Evolutionary conservation across 1,140 invertebrate genomes (phyloP), one percentile per base, ranked within the genome.

Genomic region (Drosophila suzukii): DNA sequence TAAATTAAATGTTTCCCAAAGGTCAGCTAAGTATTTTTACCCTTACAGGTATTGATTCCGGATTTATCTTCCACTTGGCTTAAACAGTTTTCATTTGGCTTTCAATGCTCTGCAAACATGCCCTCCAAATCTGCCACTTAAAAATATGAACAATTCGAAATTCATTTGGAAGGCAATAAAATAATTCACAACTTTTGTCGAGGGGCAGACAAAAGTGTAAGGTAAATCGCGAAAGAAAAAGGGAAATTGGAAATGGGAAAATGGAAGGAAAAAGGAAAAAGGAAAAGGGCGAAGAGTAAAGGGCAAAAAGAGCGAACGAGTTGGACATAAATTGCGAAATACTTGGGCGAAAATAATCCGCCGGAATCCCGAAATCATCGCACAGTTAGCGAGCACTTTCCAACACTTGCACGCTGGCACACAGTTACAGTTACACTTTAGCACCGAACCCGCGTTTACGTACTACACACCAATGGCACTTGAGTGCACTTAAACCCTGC

Each of bases 311-410:
- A 46, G 43, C 43, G 27, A 15, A 54, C 24, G 66, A 55, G 39
- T 46, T 38, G 41, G 15, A 34, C 43, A 70, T 72, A 72, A 72
- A 72, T 72, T 72, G 68, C 15, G 30, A 43, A 71, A 71, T 41
- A 72, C 66, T 72, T 72, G 68, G 32, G 68, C 44, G 59, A 63
- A 75, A 75, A 49, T 59, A 75, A 75, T 75, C 72, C 53, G 49
- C 30, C 24, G 10, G 60, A 75, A 63, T 75, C 46, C 60, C 51
- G 17, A 71, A 75, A 75, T 75, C 46, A 75, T 75, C 47, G 73
- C 61, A 67, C 72, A 75, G 60, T 66, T 75, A 58, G 71, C 60
- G 10, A 51, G 41, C 36, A 74, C 39, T 74, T 75, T 49, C 47
- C 71, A 51, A 62, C 71, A 74, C 68, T 50, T 47, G 53, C 43